These are phyloP conservation scores for Delia radicum DNA, from an alignment of 1,140 invertebrate genomes.

Conservation along the genomic window DNA sequence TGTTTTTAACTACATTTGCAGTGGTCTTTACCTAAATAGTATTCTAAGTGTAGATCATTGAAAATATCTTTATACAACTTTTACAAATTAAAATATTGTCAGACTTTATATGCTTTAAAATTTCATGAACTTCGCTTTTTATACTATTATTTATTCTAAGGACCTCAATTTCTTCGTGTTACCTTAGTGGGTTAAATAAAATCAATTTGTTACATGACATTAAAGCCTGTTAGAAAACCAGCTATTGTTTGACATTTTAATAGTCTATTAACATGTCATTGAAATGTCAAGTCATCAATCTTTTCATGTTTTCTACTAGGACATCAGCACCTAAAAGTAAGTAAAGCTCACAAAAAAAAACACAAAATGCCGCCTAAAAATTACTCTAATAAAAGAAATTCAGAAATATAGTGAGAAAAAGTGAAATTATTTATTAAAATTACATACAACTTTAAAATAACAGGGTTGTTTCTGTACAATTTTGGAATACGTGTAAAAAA, in stretches of 20 bases:
- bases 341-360: background rate
- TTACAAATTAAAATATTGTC: too few species aligned
- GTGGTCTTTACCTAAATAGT: too few species aligned
- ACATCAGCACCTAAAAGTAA: slow-evolving; percentile 35
- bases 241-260: slow-evolving; percentile 8
- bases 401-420: background rate
- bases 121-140: too few species aligned
- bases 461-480: too few species aligned
- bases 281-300: slow-evolving; percentile 48
- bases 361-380: background rate
- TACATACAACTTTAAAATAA: too few species aligned
- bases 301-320: slow-evolving; percentile 55
- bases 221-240: background rate
- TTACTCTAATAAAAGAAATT: background rate
- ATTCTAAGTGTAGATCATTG: too few species aligned
- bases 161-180: too few species aligned
- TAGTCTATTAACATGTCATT: slow-evolving; percentile 27
- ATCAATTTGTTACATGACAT: background rate
- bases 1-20: too few species aligned
- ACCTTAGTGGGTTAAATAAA: background rate
- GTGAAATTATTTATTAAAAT: background rate
- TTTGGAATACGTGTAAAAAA: background rate
- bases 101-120: too few species aligned
- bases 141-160: too few species aligned
- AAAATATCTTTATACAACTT: too few species aligned